Evolutionary conservation across 2,797 vertebrate species (phyloP), one percentile per base, ranked within the genome.

Genomic region (Urosaurus nigricauda): DNA sequence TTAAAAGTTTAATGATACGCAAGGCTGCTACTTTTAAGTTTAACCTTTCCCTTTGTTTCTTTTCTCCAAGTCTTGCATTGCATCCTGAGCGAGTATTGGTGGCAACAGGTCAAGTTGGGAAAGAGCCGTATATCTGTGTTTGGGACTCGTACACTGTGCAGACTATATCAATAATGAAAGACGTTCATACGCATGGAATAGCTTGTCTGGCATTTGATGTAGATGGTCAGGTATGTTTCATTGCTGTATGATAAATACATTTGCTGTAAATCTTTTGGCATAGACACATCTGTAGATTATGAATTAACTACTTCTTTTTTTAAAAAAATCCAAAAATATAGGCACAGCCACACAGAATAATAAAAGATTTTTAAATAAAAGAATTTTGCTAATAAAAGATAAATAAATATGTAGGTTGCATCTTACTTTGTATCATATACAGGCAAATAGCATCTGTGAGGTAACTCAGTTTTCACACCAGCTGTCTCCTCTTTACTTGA

Each of bases 121-220:
- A 99, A 95, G 99, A 99, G 87, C 99, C 99, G 0, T 99, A 98
- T 95, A 98, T 99, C 96, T 99, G 99, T 4, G 98, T 99, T 81
- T 99, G 99, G 99, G 99, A 99, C 94, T 98, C 99, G 0, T 99
- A 99, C 96, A 99, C 98, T 29, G 97, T 99, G 88, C 99, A 99
- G 89, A 99, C 99, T 0, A 95, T 99, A 79, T 99, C 99, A 80
- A 97, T 99, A 94, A 97, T 99, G 92, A 99, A 99, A 93, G 99
- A 99, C 9, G 96, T 98, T 94, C 99, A 99, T 96, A 98, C 99
- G 4, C 98, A 99, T 65, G 99, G 99, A 56, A 96, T 99, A 89
- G 99, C 99, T 95, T 99, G 99, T 92, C 96, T 99, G 94, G 98
- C 99, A 90, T 99, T 99, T 80, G 98, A 99, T 96, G 97, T 99